These are phyloP conservation scores for Sebastolobus altivelis DNA, from an alignment of 2,797 vertebrate species.

Conservation along the genomic window DNA sequence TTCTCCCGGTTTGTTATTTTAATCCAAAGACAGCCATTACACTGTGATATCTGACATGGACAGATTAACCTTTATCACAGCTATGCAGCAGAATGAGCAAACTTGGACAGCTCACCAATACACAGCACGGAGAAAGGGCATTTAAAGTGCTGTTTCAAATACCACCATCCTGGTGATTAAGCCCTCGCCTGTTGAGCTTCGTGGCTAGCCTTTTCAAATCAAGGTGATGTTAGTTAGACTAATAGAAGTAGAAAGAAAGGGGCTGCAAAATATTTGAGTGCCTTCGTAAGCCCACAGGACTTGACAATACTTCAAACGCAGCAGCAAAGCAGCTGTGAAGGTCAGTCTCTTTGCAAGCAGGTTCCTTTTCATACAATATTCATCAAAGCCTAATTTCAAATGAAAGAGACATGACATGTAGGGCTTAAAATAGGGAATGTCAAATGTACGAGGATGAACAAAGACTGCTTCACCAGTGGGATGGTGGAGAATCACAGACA, in stretches of 20 bases:
- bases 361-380: conserved; percentile 83
- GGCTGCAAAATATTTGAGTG: conserved; percentile 77
- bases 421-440: conserved; percentile 74
- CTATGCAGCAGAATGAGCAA: conserved; percentile 63
- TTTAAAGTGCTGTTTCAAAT: conserved; percentile 73
- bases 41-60: conserved; percentile 70
- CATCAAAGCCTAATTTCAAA: conserved; percentile 83
- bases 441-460: conserved; percentile 66
- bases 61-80: conserved; percentile 82
- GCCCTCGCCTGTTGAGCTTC: conserved; percentile 64
- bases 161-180: conserved; percentile 75
- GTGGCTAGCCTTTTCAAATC: conserved; percentile 76
- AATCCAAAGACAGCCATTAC: conserved; percentile 74
- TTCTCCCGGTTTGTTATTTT: conserved; percentile 73
- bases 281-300: conserved; percentile 65
- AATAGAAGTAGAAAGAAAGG: conserved; percentile 65
- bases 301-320: conserved; percentile 76
- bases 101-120: conserved; percentile 77
- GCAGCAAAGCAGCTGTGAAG: conserved; percentile 77
- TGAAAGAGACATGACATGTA: conserved; percentile 77
- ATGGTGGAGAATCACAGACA: conserved; percentile 30
- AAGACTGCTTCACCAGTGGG: conserved; percentile 46
- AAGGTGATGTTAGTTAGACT: conserved; percentile 67
- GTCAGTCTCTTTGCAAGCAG: conserved; percentile 74
- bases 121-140: conserved; percentile 77